Evolutionary conservation across 2,797 vertebrate species (phyloP), one percentile per base, ranked within the genome.

Genomic region (Gila robusta): DNA sequence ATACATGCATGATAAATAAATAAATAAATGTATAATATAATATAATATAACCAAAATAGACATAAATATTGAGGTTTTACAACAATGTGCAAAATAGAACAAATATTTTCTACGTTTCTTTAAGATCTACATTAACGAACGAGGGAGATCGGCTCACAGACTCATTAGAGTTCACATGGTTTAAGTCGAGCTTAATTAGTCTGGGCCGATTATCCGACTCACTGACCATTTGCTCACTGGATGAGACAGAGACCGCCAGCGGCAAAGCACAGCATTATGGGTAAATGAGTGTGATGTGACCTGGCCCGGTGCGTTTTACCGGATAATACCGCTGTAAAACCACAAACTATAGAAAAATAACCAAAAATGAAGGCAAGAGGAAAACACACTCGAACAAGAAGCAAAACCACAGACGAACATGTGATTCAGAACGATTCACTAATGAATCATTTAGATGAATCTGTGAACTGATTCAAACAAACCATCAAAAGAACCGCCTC

Each of bases 171-270:
- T 91, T 93, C 92, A 92, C 91, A 94, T 92, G 92, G 91, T 90
- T 90, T 89, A 90, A 93, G 92, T 94, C 93, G 92, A 91, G 94
- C 91, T 91, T 93, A 94, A 95, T 95, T 94, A 95, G 90, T 88
- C 85, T 91, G 89, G 89, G 87, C 87, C 92, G 90, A 94, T 95
- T 94, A 95, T 94, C 91, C 94, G 94, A 94, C 93, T 94, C 93
- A 95, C 93, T 95, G 93, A 92, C 91, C 93, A 94, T 94, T 94
- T 94, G 92, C 93, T 94, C 94, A 94, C 91, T 92, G 93, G 92
- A 92, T 44, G 83, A 81, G 77, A 84, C 92, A 89, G 74, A 91
- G 87, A 91, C 89, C 92, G 93, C 93, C 93, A 92, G 92, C 91
- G 92, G 94, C 92, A 91, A 89, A 91, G 92, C 19, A 28, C 21